A percentile compares a stretch with the other conserved stretches of the same genome.
phyloP scores from a whole-genome alignment of 2,113 vertebrate species.

The Ammodytes dubius region DNA sequence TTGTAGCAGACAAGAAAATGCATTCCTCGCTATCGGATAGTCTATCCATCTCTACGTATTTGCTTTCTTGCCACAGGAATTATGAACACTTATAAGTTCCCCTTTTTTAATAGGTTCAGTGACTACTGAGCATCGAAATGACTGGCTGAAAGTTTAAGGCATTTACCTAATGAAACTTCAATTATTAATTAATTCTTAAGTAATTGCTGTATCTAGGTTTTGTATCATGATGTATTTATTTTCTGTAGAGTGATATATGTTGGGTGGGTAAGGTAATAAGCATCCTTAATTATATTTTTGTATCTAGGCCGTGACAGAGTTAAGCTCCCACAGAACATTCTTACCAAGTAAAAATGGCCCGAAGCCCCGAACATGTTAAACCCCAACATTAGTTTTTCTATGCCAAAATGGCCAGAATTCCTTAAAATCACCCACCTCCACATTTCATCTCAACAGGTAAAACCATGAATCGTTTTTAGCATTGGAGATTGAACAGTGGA shows the following conservation, averaged over 20 bases:
- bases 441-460: slow-evolving; percentile 24
- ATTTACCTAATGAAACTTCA: too few species aligned
- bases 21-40: background rate
- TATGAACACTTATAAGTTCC: background rate
- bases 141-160: background rate
- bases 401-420: background rate
- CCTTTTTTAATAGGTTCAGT: background rate
- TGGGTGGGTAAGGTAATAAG: background rate
- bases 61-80: background rate
- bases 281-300: background rate
- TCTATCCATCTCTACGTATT: too few species aligned
- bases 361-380: background rate
- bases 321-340: background rate
- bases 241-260: background rate
- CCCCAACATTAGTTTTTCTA: background rate
- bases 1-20: background rate
- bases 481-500: slow-evolving; percentile 40
- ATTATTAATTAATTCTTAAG: background rate
- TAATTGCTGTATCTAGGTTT: background rate
- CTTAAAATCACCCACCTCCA: background rate
- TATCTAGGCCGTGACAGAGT: too few species aligned
- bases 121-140: background rate
- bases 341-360: background rate
- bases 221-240: background rate
- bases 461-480: slow-evolving; percentile 25